Evolutionary conservation across 2,113 vertebrate genomes (phyloP), one percentile per base, ranked within the genome.

Genomic region (Opisthocomus hoazin): DNA sequence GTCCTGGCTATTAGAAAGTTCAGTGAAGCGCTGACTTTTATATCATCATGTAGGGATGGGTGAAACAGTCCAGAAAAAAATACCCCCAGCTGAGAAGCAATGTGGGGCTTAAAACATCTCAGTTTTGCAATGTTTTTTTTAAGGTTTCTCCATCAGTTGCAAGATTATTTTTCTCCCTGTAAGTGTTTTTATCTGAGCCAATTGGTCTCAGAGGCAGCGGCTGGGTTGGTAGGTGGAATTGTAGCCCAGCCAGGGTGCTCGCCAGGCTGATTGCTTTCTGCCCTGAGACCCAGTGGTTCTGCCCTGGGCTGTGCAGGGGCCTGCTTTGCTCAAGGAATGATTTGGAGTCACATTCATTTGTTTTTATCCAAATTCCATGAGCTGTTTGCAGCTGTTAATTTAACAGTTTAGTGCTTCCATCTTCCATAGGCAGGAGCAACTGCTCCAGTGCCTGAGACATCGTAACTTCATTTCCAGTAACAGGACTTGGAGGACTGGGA

Each of bases 1-100:
- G 96, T 95, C 96, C 97, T 96, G 95, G 94, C 97, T 97, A 96
- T 98, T 98, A 98, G 94, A 91, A 85, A 97, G 91, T 95, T 97
- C 97, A 63, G 34, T 97, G 97, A 98, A 97, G 98, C 96, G 50
- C 95, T 94, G 96, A 95, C 94, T 98, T 97, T 97, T 96, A 65
- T 84, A 96, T 96, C 95, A 95, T 97, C 94, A 46, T 39, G 39
- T 78, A 87, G 96, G 91, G 91, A 74, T 95, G 96, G 95, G 92
- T 96, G 97, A 97, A 97, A 96, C 15, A 34, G 93, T 53, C 97
- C 94, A 97, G 97, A 98, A 98, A 97, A 94, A 95, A 97, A 21
- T 48, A 22, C 83, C 45, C 30, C 78, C 70, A 81, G 81, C 93
- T 70, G 83, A 93, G 88, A 91, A 91, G 88, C 90, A 91, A 78